Conservation (phyloP, 2,797 vertebrate genomes). For the Leptatherina wallacei region DNA sequence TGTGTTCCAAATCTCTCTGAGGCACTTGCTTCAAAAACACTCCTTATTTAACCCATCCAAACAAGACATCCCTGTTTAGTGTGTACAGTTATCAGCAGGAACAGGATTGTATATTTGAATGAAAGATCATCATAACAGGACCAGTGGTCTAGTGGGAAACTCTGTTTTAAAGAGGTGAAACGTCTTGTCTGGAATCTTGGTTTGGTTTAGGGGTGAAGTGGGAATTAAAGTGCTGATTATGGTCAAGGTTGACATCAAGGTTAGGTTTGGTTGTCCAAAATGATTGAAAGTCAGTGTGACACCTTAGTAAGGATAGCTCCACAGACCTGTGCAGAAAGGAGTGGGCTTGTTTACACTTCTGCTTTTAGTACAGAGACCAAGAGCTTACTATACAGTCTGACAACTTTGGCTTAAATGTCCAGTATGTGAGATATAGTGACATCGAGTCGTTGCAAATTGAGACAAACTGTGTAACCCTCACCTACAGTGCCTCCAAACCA, state of each 20-base stretch:
- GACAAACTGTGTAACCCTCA: background rate
- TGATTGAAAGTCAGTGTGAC: background rate
- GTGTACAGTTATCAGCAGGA: constrained; percentile 13
- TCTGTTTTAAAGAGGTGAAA: background rate
- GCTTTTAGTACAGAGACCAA: background rate
- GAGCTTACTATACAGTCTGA: background rate
- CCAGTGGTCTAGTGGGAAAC: background rate
- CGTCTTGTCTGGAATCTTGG: background rate
- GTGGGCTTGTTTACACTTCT: background rate
- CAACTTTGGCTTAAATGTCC: background rate
- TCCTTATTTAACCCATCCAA: constrained; percentile 27
- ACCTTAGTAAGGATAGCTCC: background rate
- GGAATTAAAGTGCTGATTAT: background rate
- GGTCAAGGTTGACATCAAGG: background rate
- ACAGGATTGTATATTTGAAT: constrained; percentile 19
- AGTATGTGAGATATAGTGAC: background rate
- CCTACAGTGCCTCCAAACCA: background rate
- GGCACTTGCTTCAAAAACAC: background rate
- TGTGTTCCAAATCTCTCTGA: background rate
- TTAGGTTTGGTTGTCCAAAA: background rate
- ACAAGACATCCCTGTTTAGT: constrained; percentile 40
- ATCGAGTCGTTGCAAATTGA: background rate
- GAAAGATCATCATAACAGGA: background rate
- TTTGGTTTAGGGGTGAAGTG: background rate
- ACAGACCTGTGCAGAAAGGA: background rate